phyloP scores from a whole-genome alignment of 2,113 vertebrate species.

The Pachyramphus minor region DNA sequence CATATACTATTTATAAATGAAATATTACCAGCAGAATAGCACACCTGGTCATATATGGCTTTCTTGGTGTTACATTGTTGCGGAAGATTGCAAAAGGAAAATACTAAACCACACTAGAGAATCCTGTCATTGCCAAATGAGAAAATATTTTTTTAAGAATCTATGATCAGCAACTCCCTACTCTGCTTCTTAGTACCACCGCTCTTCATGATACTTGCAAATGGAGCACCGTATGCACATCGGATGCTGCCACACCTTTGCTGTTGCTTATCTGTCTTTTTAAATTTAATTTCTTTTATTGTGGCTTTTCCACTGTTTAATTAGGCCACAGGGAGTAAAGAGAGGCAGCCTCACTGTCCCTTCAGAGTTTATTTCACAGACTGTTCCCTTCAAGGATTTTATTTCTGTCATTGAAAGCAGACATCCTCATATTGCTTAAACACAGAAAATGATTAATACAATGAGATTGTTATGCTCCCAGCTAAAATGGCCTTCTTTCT shows the following conservation, averaged over 20 bases:
- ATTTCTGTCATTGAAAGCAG: constrained; percentile 56
- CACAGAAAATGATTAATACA: constrained; percentile 39
- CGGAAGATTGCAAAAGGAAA: not conserved
- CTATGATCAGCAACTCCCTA: not conserved
- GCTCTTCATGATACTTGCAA: not conserved
- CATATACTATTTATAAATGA: not conserved
- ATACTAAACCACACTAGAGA: not conserved
- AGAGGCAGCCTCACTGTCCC: constrained; percentile 51
- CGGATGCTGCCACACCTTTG: constrained; percentile 63
- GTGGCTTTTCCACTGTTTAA: constrained; percentile 77
- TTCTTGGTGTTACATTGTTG: not conserved
- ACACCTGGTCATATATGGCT: not conserved
- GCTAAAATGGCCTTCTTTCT: constrained; percentile 8
- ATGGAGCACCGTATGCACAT: not conserved
- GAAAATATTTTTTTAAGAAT: not conserved
- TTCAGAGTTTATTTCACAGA: constrained; percentile 52
- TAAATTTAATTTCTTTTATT: constrained; percentile 79
- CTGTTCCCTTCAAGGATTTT: constrained; percentile 55
- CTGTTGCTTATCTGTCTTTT: constrained; percentile 81
- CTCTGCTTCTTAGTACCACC: not conserved
- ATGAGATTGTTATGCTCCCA: constrained; percentile 34
- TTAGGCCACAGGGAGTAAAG: constrained; percentile 78
- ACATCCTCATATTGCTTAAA: constrained; percentile 34
- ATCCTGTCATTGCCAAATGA: not conserved
- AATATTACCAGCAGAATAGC: not conserved